Evolutionary conservation across 2,888 invertebrate species (phyloP).

Genomic region (Phalera bucephala): DNA sequence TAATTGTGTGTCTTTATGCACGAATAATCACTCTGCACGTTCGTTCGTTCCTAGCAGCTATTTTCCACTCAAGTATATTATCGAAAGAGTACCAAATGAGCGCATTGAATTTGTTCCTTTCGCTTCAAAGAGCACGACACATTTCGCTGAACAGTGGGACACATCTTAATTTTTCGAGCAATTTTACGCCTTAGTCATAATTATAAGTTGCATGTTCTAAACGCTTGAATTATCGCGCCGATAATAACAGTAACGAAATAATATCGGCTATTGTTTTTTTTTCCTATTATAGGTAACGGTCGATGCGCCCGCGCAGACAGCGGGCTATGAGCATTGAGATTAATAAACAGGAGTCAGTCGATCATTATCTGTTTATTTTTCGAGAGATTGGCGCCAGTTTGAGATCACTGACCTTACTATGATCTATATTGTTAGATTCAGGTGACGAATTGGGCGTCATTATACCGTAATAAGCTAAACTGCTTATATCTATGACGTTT

Average conservation of each 20-base stretch:
- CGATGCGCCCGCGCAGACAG: slow-evolving; percentile 35
- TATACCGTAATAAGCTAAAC: too few relatives aligned
- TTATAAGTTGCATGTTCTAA: slow-evolving; percentile 6
- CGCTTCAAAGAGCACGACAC: slow-evolving; percentile 20
- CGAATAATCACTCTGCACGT: slow-evolving; percentile 9
- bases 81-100: slow-evolving; percentile 26
- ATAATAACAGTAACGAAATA: slow-evolving; percentile 15
- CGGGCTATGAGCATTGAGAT: slow-evolving; percentile 30
- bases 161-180: not conserved
- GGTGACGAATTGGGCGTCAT: too few relatives aligned
- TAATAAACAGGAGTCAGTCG: slow-evolving; percentile 31
- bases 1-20: slow-evolving; percentile 10
- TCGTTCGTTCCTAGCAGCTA: slow-evolving; percentile 12
- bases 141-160: slow-evolving; percentile 12
- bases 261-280: slow-evolving; percentile 21
- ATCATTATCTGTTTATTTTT: slow-evolving; percentile 40
- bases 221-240: slow-evolving; percentile 10
- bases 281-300: slow-evolving; percentile 38
- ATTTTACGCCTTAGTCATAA: slow-evolving; percentile 8
- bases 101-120: slow-evolving; percentile 11
- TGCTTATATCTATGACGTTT: too few relatives aligned
- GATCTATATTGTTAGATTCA: slow-evolving; percentile 1
- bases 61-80: slow-evolving; percentile 18
- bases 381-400: slow-evolving; percentile 19
- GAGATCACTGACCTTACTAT: slow-evolving; percentile 29